phyloP scores from a whole-genome alignment of 1,140 invertebrate genomes.

The Cherax quadricarinatus region DNA sequence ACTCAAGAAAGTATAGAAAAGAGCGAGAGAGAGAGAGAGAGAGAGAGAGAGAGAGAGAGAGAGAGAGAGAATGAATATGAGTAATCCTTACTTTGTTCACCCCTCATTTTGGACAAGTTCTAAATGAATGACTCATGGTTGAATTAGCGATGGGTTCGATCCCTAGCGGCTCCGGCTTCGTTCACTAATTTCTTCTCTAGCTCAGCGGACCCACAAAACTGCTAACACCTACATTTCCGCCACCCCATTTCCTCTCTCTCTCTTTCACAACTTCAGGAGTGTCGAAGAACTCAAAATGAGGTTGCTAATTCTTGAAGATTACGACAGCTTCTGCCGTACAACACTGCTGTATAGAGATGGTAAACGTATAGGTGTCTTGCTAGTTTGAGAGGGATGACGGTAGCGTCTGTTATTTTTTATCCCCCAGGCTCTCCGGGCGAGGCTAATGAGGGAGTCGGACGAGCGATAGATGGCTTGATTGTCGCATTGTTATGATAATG shows the following conservation, averaged over 20 bases:
- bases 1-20: not conserved
- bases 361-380: too few species aligned
- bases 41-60: conserved; percentile 26
- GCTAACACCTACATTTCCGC: too few species aligned
- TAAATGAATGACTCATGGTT: conserved; percentile 62
- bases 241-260: too few species aligned
- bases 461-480: conserved; percentile 56
- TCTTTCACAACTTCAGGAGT: too few species aligned
- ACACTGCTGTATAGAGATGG: too few species aligned
- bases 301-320: too few species aligned
- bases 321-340: too few species aligned
- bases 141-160: conserved; percentile 51
- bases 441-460: conserved; percentile 56
- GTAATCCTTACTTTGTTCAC: conserved; percentile 48
- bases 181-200: not conserved
- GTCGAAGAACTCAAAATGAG: too few species aligned
- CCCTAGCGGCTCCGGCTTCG: conserved; percentile 4
- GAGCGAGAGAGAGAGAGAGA: not conserved
- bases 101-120: conserved; percentile 51
- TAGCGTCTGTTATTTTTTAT: too few species aligned
- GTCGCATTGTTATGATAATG: conserved; percentile 67
- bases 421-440: not conserved
- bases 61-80: conserved; percentile 26
- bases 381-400: too few species aligned
- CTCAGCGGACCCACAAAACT: too few species aligned